phyloP scores from a whole-genome alignment of 2,113 vertebrate genomes.

The Eurypyga helias region DNA sequence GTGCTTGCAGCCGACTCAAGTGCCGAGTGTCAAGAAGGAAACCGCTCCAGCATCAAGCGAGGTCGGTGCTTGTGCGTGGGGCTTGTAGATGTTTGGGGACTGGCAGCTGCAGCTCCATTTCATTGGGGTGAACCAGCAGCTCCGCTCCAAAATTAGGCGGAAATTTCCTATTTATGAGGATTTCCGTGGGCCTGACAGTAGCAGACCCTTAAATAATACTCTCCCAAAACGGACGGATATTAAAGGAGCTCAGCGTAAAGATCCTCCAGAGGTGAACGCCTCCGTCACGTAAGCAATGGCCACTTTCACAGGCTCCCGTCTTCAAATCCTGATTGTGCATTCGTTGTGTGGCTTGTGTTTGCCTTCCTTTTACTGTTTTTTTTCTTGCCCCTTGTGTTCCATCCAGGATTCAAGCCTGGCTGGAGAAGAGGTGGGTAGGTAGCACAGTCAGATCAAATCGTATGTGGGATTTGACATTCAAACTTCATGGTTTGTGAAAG shows the following conservation, averaged over 20 bases:
- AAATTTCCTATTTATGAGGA: background rate
- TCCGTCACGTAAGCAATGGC: background rate
- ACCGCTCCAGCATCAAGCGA: background rate
- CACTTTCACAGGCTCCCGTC: background rate
- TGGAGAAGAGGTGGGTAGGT: background rate
- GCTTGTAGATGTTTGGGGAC: background rate
- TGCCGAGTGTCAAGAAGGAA: background rate
- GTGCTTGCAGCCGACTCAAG: background rate
- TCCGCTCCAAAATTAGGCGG: background rate
- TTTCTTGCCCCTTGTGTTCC: background rate
- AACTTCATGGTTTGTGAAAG: background rate
- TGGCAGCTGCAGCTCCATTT: background rate
- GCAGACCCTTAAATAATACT: background rate
- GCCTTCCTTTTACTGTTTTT: background rate
- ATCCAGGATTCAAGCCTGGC: background rate
- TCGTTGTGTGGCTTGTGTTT: background rate
- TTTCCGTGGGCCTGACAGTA: background rate
- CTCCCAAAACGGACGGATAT: background rate
- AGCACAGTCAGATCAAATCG: background rate
- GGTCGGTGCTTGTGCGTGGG: rapidly evolving
- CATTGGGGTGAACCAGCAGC: background rate
- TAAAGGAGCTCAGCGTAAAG: background rate
- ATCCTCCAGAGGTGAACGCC: background rate
- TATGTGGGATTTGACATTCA: background rate
- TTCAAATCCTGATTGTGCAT: background rate